Percentiles rank a stretch among this genome's conserved stretches.
phyloP scores from a whole-genome alignment of 2,888 invertebrate genomes.

The Pristionchus arcanus region DNA sequence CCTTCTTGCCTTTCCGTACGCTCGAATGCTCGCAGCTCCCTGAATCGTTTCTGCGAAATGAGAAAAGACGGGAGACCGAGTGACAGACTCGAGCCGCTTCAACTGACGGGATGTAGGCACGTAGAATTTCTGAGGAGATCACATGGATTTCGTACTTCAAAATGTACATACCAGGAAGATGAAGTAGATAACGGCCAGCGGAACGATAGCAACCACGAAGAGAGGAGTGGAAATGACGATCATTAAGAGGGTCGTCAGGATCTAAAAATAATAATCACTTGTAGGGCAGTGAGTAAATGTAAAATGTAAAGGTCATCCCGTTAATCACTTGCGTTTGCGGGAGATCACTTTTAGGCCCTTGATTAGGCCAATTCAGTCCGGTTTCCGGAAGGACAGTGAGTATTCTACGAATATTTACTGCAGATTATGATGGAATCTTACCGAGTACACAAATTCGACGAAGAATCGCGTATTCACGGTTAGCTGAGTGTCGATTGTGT shows the following conservation, averaged over 20 bases:
- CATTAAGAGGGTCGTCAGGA: slow-evolving; percentile 64
- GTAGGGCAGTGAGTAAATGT: no score
- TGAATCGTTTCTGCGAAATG: slow-evolving; percentile 80
- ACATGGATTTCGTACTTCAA: not conserved
- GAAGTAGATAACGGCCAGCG: slow-evolving; percentile 70
- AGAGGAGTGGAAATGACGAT: slow-evolving; percentile 76
- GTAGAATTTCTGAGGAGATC: slow-evolving; percentile 87
- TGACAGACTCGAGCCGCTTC: slow-evolving; percentile 73
- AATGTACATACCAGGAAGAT: slow-evolving; percentile 63
- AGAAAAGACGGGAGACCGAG: slow-evolving; percentile 77
- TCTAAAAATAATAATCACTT: no score
- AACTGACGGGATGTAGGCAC: slow-evolving; percentile 92
- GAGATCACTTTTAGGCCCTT: no score
- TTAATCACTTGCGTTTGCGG: no score
- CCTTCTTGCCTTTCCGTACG: slow-evolving; percentile 67
- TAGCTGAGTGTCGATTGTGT: slow-evolving; percentile 71
- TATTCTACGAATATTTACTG: no score
- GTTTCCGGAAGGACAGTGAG: no score
- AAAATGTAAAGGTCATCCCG: no score
- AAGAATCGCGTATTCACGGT: slow-evolving; percentile 74
- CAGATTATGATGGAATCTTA: no score
- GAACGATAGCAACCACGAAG: slow-evolving; percentile 72
- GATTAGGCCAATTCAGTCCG: no score
- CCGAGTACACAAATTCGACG: slow-evolving; percentile 67
- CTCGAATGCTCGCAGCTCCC: slow-evolving; percentile 80